Base-by-base conservation (phyloP, 1,140 invertebrate genomes). In the Heliconius hewitsoni region DNA sequence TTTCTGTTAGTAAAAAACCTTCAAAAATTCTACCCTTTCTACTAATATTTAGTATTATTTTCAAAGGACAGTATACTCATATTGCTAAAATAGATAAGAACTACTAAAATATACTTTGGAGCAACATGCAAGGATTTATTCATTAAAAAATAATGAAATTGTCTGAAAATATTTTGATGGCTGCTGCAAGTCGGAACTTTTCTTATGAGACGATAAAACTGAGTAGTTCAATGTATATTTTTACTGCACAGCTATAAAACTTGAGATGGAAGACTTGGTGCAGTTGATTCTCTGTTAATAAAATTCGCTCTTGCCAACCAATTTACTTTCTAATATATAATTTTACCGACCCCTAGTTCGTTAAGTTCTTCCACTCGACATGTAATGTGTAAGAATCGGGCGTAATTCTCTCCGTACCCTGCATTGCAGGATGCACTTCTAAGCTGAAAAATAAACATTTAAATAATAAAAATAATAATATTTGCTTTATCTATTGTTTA, bases 221-320 rank as follows among this genome's bases (percentile, higher is more conserved):
- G 60, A 66, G 60, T 30, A 66, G 60, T 30, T 66, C 60, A 66
- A 66, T 66, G 60, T 66, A 66, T 66, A 66, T 66, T 66, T 66
- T 66, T 30, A 66, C 60, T 66, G 60, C 60, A 30, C 23, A 30
- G 27, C 60, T 66, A 66, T 66, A 66, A 66, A 66, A 27, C 27
- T 66, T 66, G 60, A 66, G 60, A 30, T 30, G 23, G 27, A 66
- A 66, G 60, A 66, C 60, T 66, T 13, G 60, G 23, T 66, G 60
- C 60, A 66, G 60, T 66, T 66, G 60, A 66, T 66, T 66, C 60
- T 1, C 27, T 66, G 27, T 66, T 30, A 66, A 66, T 66, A 66
- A 13, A 30, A 27, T 60, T 60, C n/a, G n/a, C n/a, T 23, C 55
- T 60, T 23, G 50, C 50, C 6, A 60, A 60, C 55, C 55, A 60